A percentile compares a stretch with the other conserved stretches of the same genome.
These are phyloP conservation scores for Arctia plantaginis DNA, from an alignment of 2,888 invertebrate genomes.

Conservation along the genomic window DNA sequence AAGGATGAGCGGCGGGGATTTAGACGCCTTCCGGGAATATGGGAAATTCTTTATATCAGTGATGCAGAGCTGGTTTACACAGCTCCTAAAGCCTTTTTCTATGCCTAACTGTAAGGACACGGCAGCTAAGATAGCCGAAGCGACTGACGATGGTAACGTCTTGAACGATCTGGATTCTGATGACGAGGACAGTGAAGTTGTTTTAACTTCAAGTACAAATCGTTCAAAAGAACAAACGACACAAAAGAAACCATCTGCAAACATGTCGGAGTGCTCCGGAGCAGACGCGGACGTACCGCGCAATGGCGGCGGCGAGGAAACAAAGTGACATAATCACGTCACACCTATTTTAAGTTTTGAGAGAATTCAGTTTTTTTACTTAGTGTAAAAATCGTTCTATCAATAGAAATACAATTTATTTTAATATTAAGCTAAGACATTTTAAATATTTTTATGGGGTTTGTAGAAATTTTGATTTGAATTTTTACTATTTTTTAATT, in stretches of 20 bases:
- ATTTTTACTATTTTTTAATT: constrained; percentile 46
- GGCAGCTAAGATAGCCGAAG: constrained; percentile 47
- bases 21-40: constrained; percentile 60
- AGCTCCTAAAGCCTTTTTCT: constrained; percentile 55
- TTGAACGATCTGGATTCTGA: constrained; percentile 31
- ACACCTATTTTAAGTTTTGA: constrained; percentile 27
- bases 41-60: constrained; percentile 64
- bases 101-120: constrained; percentile 45
- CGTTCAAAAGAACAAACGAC: background rate
- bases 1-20: constrained; percentile 56
- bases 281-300: background rate
- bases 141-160: constrained; percentile 33
- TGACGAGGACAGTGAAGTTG: constrained; percentile 38
- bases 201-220: constrained; percentile 18
- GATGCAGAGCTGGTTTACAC: constrained; percentile 62
- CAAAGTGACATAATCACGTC: constrained; percentile 26
- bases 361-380: constrained; percentile 32
- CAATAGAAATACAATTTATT: constrained; percentile 55
- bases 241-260: background rate
- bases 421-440: constrained; percentile 59
- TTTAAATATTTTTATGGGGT: constrained; percentile 55
- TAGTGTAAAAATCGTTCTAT: constrained; percentile 49
- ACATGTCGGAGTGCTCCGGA: background rate
- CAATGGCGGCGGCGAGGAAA: constrained; percentile 12
- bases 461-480: constrained; percentile 55